These are phyloP conservation scores for Scopus umbretta DNA, from an alignment of 2,113 vertebrate species.

Conservation along the genomic window DNA sequence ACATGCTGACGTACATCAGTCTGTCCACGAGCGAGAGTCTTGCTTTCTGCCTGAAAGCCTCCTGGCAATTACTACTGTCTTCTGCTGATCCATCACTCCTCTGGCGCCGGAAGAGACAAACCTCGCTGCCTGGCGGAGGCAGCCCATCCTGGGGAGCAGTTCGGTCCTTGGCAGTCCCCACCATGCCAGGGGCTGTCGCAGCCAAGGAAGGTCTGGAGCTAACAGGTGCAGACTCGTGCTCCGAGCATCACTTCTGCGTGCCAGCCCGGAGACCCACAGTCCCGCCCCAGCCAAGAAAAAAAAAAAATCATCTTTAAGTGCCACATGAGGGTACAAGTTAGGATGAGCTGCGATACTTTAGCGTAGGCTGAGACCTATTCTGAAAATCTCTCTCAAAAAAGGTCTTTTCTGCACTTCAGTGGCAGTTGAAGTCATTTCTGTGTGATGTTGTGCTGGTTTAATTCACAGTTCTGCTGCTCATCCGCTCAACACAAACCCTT, in stretches of 20 bases:
- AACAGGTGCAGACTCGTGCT: background rate
- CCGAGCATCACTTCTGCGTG: accelerated
- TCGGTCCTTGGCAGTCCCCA: background rate
- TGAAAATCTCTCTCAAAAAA: background rate
- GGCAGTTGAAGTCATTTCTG: background rate
- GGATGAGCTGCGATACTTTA: accelerated
- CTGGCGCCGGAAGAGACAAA: background rate
- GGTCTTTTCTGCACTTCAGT: background rate
- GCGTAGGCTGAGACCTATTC: background rate
- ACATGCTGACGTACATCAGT: slow-evolving; percentile 16
- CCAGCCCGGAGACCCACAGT: background rate
- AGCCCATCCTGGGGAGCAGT: background rate
- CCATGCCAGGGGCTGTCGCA: background rate
- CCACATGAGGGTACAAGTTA: accelerated
- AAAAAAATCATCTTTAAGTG: background rate
- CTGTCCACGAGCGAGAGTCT: background rate
- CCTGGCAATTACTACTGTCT: background rate
- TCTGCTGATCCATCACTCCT: background rate
- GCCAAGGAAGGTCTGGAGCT: background rate
- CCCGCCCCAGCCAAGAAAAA: background rate
- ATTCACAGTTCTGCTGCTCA: background rate
- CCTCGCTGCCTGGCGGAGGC: background rate
- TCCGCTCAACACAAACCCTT: background rate
- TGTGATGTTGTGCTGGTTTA: background rate
- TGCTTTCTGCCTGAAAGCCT: slow-evolving; percentile 26